A percentile compares a stretch with the other conserved stretches of the same genome.
phyloP scores from a whole-genome alignment of 2,113 vertebrate species.

The Hippoglossus stenolepis region DNA sequence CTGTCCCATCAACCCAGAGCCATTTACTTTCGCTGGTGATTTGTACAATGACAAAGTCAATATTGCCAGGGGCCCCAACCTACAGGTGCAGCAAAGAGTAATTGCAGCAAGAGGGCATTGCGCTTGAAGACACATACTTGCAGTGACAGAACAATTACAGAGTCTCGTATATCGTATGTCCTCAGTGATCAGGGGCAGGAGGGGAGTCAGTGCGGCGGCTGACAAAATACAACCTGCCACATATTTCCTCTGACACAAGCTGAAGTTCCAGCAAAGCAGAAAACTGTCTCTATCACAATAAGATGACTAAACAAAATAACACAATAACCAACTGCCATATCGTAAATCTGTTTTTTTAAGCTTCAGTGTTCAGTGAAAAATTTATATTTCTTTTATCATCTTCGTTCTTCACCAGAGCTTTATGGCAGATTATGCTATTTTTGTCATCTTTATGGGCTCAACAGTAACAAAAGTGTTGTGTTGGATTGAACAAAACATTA shows the following conservation, averaged over 20 bases:
- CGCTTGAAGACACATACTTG: conserved; percentile 56
- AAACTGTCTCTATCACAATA: not conserved
- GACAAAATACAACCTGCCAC: conserved; percentile 29
- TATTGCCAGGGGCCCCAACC: conserved; percentile 20
- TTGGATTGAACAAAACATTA: conserved; percentile 58
- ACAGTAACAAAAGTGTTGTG: not conserved
- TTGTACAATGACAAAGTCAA: conserved; percentile 50
- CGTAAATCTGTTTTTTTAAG: not conserved
- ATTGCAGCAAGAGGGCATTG: conserved; percentile 24
- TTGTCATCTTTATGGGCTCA: not conserved
- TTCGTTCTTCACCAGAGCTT: not conserved
- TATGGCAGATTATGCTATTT: not conserved
- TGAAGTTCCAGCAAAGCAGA: not conserved
- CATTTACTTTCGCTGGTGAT: conserved; percentile 46
- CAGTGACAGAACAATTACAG: conserved; percentile 74
- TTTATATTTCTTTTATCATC: not conserved
- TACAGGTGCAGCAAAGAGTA: conserved; percentile 35
- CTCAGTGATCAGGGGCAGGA: conserved; percentile 19
- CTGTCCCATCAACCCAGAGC: conserved; percentile 9
- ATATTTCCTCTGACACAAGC: conserved; percentile 24
- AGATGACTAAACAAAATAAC: not conserved
- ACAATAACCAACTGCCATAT: not conserved
- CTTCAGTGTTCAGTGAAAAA: not conserved
- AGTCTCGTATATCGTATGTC: conserved; percentile 48
- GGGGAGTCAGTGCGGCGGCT: not conserved